Conservation (phyloP, 2,113 vertebrate genomes). For the Pelusios castaneus region DNA sequence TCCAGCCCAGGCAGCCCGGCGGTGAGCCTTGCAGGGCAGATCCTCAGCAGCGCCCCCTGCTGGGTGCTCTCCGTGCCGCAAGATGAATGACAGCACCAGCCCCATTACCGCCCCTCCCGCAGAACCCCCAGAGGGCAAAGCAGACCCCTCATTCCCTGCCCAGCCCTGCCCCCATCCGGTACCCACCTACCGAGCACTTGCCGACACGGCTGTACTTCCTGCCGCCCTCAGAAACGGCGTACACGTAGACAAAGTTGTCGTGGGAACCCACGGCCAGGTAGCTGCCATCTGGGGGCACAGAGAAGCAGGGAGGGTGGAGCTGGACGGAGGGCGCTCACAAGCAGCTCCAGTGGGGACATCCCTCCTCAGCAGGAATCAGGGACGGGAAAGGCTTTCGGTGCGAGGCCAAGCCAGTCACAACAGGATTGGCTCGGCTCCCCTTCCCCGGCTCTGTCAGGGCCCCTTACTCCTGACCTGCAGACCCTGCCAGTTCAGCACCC, state of each 20-base stretch:
- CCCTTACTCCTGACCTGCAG: neutral
- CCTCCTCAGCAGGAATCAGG: conserved; percentile 66
- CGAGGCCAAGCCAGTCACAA: conserved; percentile 41
- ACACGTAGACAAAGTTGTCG: conserved; percentile 94
- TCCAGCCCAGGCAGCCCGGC: too few relatives aligned
- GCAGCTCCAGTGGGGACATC: conserved; percentile 68
- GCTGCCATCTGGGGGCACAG: conserved; percentile 74
- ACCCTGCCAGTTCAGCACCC: neutral
- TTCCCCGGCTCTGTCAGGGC: neutral
- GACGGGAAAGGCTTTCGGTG: conserved; percentile 49
- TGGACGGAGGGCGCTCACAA: conserved; percentile 57
- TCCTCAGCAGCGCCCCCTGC: neutral
- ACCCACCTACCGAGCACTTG: conserved; percentile 79
- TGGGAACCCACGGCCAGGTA: conserved; percentile 87
- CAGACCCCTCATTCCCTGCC: neutral
- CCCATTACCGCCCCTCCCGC: fast-evolving
- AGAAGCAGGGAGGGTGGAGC: neutral
- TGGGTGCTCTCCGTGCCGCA: neutral
- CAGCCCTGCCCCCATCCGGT: too few relatives aligned
- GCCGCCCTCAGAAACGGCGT: conserved; percentile 83
- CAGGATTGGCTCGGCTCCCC: neutral
- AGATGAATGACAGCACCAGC: too few relatives aligned
- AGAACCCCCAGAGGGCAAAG: neutral
- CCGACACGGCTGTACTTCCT: conserved; percentile 83
- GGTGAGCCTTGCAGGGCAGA: neutral